phyloP scores from a whole-genome alignment of 2,888 invertebrate species.

The Carterocephalus palaemon region DNA sequence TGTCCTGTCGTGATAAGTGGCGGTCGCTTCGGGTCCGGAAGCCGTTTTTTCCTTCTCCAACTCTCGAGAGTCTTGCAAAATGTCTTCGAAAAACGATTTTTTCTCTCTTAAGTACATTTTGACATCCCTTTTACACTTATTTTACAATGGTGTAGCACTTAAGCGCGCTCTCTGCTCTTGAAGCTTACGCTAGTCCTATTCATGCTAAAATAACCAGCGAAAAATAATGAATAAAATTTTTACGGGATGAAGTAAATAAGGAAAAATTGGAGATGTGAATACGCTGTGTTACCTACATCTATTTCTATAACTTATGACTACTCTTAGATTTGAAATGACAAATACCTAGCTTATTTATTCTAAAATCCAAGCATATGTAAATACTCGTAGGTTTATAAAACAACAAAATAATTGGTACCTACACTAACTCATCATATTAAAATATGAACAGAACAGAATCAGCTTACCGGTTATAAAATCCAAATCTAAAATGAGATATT shows the following conservation, averaged over 20 bases:
- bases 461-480: constrained; percentile 14
- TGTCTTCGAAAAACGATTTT: constrained; percentile 70
- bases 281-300: no score
- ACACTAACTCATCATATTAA: background rate
- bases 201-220: constrained; percentile 30
- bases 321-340: no score
- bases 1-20: constrained; percentile 63
- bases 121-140: constrained; percentile 53
- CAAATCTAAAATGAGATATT: constrained; percentile 4
- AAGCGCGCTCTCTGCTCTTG: constrained; percentile 36
- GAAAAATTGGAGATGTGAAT: no score
- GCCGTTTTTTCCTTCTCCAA: constrained; percentile 62
- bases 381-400: no score
- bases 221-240: constrained; percentile 13
- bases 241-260: constrained; percentile 1
- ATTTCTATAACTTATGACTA: no score
- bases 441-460: background rate
- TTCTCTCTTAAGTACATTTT: constrained; percentile 65
- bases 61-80: constrained; percentile 70
- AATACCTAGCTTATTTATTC: no score
- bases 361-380: no score
- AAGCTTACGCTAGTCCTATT: constrained; percentile 36
- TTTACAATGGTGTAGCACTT: constrained; percentile 56
- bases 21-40: constrained; percentile 59
- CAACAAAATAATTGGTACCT: no score